Evolutionary conservation across 1,140 invertebrate genomes (phyloP).

Genomic region (Apis dorsata): DNA sequence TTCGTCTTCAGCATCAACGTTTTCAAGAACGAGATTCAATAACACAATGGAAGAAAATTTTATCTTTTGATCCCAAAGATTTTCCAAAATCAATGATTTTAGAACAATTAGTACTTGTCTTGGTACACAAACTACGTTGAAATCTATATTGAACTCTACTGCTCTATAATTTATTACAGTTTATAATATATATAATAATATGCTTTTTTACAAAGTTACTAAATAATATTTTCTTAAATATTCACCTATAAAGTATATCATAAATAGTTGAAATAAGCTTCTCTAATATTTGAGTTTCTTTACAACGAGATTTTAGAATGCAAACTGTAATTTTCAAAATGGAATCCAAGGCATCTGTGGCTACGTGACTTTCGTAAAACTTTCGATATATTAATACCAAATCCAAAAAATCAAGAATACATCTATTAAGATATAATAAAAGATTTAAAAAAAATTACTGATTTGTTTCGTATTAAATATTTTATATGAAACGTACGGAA

Average conservation of each 20-base stretch:
- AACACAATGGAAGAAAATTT: slow-evolving; percentile 27
- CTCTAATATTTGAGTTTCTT: slow-evolving; percentile 22
- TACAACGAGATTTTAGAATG: slow-evolving; percentile 30
- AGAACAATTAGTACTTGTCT: slow-evolving; percentile 37
- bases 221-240: not conserved
- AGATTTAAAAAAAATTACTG: not conserved
- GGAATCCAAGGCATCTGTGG: slow-evolving; percentile 29
- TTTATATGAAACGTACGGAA: slow-evolving; percentile 18
- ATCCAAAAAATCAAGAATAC: slow-evolving; percentile 47
- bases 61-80: slow-evolving; percentile 14
- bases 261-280: slow-evolving; percentile 12
- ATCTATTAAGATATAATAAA: slow-evolving; percentile 18
- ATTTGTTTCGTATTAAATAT: too few species aligned
- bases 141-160: slow-evolving; percentile 18
- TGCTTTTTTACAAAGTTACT: not conserved
- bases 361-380: slow-evolving; percentile 54
- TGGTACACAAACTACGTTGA: slow-evolving; percentile 31
- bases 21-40: slow-evolving; percentile 46
- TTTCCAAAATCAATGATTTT: slow-evolving; percentile 27
- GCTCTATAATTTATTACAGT: slow-evolving; percentile 38
- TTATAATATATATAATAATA: not conserved
- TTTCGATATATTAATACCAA: slow-evolving; percentile 22
- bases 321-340: slow-evolving; percentile 55
- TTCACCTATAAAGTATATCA: slow-evolving; percentile 46
- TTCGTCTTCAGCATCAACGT: slow-evolving; percentile 5